phyloP scores from a whole-genome alignment of 2,888 invertebrate species.

The Homarus gammarus region DNA sequence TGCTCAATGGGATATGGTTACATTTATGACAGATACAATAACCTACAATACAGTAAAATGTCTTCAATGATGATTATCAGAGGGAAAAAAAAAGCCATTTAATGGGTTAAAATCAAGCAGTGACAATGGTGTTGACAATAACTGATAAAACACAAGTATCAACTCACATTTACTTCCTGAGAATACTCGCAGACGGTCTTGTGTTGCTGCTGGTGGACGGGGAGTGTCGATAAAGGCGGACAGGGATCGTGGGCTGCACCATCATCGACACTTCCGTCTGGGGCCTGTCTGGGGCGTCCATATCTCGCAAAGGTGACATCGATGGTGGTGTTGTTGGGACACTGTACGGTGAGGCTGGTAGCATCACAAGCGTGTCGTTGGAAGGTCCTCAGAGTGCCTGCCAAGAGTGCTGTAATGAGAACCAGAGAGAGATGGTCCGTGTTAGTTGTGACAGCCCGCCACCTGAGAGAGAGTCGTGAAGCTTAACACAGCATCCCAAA shows the following conservation, averaged over 20 bases:
- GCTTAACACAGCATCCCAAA: too few relatives aligned
- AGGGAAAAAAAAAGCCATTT: too few relatives aligned
- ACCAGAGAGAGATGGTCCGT: conserved; percentile 18
- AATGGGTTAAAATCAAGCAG: neutral
- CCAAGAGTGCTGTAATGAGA: conserved; percentile 87
- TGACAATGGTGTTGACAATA: too few relatives aligned
- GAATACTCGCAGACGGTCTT: conserved; percentile 41
- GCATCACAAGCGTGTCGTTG: conserved; percentile 95
- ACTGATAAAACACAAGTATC: too few relatives aligned
- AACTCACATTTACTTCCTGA: conserved; percentile 38
- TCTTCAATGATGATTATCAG: too few relatives aligned
- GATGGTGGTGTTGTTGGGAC: conserved; percentile 94
- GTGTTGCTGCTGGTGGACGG: neutral
- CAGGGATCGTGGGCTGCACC: conserved; percentile 34
- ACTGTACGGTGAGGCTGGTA: conserved; percentile 90
- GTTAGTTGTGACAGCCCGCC: neutral
- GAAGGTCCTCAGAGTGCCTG: conserved; percentile 93
- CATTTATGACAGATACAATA: too few relatives aligned
- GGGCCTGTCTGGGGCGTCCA: conserved; percentile 82
- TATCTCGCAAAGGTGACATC: conserved; percentile 94
- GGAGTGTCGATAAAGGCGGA: conserved; percentile 43
- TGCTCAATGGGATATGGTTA: too few relatives aligned
- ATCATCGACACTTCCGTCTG: neutral
- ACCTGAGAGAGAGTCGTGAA: neutral
- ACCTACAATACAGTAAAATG: too few relatives aligned